These are phyloP conservation scores for Pollimyrus isidori DNA, from an alignment of 2,113 vertebrate genomes.

Conservation along the genomic window DNA sequence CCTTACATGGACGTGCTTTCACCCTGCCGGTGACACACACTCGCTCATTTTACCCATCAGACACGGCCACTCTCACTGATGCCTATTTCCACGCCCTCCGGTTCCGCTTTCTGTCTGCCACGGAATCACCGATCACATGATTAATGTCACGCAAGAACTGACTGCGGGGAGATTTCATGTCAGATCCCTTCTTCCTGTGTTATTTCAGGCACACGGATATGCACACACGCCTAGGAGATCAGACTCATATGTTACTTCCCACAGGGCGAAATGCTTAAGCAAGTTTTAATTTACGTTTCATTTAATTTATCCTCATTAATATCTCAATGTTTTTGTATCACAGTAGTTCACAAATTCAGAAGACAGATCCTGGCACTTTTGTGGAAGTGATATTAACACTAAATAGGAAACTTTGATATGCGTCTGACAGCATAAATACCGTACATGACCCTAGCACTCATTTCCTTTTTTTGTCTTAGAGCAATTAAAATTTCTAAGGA, in stretches of 20 bases:
- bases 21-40: not conserved
- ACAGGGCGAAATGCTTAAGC: not conserved
- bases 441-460: not conserved
- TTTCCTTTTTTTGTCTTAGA: not conserved
- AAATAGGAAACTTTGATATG: not conserved
- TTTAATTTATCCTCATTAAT: not conserved
- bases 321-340: not conserved
- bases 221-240: not conserved
- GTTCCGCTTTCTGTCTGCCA: not conserved
- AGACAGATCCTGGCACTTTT: not conserved
- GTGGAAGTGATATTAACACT: not conserved
- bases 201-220: not conserved
- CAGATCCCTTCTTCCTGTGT: not conserved
- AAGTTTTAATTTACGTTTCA: not conserved
- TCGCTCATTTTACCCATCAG: not conserved
- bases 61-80: not conserved
- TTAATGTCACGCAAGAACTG: not conserved
- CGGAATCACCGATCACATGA: not conserved
- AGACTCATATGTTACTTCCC: not conserved
- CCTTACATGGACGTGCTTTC: not conserved
- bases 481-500: not conserved
- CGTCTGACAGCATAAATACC: not conserved
- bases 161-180: not conserved
- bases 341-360: not conserved
- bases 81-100: not conserved